Conservation (phyloP, 1,140 invertebrate genomes). For the Macrosteles quadrilineatus region DNA sequence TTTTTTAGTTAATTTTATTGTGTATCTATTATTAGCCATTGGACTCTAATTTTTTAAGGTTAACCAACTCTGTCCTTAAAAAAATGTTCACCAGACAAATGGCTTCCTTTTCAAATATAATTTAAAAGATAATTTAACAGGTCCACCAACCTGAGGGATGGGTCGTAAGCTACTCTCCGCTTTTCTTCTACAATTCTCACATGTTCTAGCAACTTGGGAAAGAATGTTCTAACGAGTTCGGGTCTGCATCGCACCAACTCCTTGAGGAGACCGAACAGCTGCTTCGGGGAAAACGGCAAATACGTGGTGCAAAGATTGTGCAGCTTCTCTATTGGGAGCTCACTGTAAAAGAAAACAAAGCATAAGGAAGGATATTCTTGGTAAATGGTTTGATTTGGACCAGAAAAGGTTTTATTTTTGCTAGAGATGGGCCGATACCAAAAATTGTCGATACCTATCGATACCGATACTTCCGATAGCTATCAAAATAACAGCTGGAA, state of each 20-base stretch:
- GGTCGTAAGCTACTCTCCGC: neutral
- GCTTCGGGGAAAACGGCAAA: neutral
- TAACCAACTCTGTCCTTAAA: too few species aligned
- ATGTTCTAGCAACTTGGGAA: neutral
- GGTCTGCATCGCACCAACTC: neutral
- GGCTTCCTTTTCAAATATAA: too few species aligned
- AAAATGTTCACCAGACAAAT: too few species aligned
- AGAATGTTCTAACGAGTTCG: neutral
- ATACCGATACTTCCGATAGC: too few species aligned
- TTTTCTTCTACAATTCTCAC: neutral
- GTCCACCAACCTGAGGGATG: neutral
- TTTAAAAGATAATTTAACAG: neutral
- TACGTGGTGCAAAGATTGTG: neutral
- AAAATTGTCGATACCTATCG: too few species aligned
- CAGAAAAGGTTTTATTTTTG: too few species aligned
- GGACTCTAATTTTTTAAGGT: too few species aligned
- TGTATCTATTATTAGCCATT: too few species aligned
- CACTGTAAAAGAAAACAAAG: neutral
- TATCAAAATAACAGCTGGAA: too few species aligned
- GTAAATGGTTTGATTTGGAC: too few species aligned
- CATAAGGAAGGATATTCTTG: neutral
- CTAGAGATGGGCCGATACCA: too few species aligned
- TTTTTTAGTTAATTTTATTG: too few species aligned
- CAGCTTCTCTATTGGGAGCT: neutral
- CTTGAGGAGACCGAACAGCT: neutral